These are phyloP conservation scores for Gobionotothen gibberifrons DNA, from an alignment of 2,797 vertebrate genomes.

Conservation along the genomic window DNA sequence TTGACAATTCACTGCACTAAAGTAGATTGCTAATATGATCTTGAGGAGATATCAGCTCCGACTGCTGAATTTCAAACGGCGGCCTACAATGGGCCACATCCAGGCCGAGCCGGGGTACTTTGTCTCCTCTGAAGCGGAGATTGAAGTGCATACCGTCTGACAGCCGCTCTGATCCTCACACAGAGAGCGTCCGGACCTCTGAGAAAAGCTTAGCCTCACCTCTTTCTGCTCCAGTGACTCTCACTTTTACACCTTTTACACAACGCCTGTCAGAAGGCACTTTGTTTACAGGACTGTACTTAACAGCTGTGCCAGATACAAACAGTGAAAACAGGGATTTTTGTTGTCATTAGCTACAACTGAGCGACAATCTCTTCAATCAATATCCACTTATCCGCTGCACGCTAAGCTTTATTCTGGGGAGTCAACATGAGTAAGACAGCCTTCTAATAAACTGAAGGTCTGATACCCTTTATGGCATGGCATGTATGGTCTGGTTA, in stretches of 20 bases:
- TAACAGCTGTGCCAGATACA: background rate
- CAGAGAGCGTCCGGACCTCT: conserved; percentile 6
- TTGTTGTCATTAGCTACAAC: conserved; percentile 33
- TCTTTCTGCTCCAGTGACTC: conserved; percentile 42
- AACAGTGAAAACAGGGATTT: background rate
- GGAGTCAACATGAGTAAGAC: background rate
- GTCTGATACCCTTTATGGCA: background rate
- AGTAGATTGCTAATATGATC: conserved; percentile 21
- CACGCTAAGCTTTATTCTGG: background rate
- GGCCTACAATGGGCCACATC: background rate
- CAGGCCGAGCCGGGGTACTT: background rate
- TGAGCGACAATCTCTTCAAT: conserved; percentile 21
- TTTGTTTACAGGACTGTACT: conserved; percentile 21
- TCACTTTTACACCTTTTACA: conserved; percentile 43
- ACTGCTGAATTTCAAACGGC: conserved; percentile 10
- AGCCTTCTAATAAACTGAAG: background rate
- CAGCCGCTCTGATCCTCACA: conserved; percentile 21
- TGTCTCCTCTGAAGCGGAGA: conserved; percentile 25
- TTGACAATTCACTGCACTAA: background rate
- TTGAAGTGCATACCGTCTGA: background rate
- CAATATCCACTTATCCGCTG: conserved; percentile 44
- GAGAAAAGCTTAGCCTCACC: conserved; percentile 19
- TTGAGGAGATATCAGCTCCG: background rate
- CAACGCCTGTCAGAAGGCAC: conserved; percentile 27
- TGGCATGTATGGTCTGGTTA: too few species aligned